Conservation (phyloP, 1,140 invertebrate species). For the Drosophila sp. region DNA sequence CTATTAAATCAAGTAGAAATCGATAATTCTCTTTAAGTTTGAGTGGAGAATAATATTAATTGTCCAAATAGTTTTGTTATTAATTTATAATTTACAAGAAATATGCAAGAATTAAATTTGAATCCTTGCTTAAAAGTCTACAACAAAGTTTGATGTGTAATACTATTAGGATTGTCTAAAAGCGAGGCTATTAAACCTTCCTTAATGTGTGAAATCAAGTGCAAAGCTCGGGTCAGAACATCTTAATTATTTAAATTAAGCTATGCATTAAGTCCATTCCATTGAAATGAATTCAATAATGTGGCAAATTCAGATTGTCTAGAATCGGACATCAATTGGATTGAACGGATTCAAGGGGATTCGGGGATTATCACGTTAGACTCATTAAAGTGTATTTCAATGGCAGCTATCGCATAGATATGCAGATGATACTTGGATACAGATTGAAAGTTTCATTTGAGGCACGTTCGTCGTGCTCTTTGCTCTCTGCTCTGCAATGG, state of each 20-base stretch:
- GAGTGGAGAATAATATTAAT: too few species aligned
- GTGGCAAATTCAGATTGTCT: slow-evolving; percentile 8
- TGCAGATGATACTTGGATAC: slow-evolving; percentile 12
- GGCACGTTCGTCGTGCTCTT: slow-evolving; percentile 43
- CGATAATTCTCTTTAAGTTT: too few species aligned
- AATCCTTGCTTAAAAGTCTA: too few species aligned
- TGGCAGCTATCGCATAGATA: slow-evolving; percentile 25
- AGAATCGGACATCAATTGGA: neutral
- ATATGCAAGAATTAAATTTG: too few species aligned
- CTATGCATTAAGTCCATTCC: neutral
- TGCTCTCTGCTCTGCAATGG: slow-evolving; percentile 19
- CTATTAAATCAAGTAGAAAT: too few species aligned
- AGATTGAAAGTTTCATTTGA: slow-evolving; percentile 23
- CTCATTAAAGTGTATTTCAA: slow-evolving; percentile 50
- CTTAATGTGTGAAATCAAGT: too few species aligned
- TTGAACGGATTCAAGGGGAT: slow-evolving; percentile 8
- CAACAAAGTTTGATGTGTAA: too few species aligned
- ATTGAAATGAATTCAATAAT: slow-evolving; percentile 15
- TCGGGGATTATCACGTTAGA: slow-evolving; percentile 37
- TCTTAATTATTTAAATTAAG: neutral
- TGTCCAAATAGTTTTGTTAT: too few species aligned
- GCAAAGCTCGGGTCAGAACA: too few species aligned
- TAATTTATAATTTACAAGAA: too few species aligned
- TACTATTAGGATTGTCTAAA: too few species aligned
- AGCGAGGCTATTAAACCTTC: too few species aligned